Conservation (phyloP, 2,888 invertebrate species). For the Epsilonema sp. region DNA sequence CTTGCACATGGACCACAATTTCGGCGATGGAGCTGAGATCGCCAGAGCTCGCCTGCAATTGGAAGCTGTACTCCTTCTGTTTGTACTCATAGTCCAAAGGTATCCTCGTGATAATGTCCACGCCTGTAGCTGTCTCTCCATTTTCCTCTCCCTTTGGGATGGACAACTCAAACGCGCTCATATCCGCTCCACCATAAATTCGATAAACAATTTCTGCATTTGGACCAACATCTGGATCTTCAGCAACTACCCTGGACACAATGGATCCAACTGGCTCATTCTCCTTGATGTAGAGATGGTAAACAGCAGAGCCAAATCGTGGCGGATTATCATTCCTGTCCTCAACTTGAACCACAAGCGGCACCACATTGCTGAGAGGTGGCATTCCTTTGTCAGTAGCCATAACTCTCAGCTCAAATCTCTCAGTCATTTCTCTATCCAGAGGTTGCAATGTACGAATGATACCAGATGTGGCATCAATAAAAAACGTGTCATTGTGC, state of each 20-base stretch:
- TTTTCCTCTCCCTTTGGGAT: slow-evolving; percentile 44
- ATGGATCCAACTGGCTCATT: slow-evolving; percentile 80
- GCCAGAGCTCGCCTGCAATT: slow-evolving; percentile 47
- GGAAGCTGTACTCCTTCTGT: slow-evolving; percentile 63
- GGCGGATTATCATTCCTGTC: slow-evolving; percentile 46
- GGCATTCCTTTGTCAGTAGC: slow-evolving; percentile 66
- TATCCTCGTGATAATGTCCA: slow-evolving; percentile 63
- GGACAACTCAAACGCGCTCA: slow-evolving; percentile 14
- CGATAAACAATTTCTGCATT: slow-evolving; percentile 78
- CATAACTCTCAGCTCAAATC: slow-evolving; percentile 49
- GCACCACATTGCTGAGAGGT: slow-evolving; percentile 45
- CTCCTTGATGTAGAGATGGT: slow-evolving; percentile 65
- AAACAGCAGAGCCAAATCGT: slow-evolving; percentile 52
- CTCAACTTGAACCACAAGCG: slow-evolving; percentile 52
- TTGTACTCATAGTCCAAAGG: slow-evolving; percentile 82
- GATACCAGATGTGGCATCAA: slow-evolving; percentile 75
- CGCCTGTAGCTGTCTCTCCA: too few relatives aligned
- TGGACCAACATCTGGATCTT: slow-evolving; percentile 70
- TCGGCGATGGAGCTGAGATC: slow-evolving; percentile 23
- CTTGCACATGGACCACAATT: slow-evolving; percentile 21
- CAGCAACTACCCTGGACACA: slow-evolving; percentile 65
- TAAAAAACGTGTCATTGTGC: slow-evolving; percentile 56
- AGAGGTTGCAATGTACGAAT: slow-evolving; percentile 65
- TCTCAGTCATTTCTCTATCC: slow-evolving; percentile 65
- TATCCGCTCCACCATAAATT: slow-evolving; percentile 66